phyloP scores from a whole-genome alignment of 2,888 invertebrate genomes.

The Aspidiotus destructor region DNA sequence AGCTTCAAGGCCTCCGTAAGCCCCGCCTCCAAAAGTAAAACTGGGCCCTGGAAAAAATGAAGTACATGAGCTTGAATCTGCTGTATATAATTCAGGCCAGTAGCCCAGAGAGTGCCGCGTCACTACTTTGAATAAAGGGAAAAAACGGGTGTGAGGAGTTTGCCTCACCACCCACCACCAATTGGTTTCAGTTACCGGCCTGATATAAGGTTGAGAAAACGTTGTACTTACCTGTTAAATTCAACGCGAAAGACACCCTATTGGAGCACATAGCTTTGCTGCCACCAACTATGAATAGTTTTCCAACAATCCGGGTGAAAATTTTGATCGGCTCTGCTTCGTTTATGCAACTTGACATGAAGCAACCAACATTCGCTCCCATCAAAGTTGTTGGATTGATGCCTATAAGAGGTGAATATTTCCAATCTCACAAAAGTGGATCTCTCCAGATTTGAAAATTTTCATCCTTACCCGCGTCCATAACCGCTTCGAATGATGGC shows the following conservation, averaged over 20 bases:
- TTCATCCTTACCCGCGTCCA: constrained; percentile 44
- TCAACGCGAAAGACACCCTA: constrained; percentile 52
- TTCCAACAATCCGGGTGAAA: constrained; percentile 49
- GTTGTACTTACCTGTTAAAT: constrained; percentile 45
- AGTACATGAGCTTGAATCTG: not conserved
- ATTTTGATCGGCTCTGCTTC: constrained; percentile 40
- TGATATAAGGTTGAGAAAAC: not conserved
- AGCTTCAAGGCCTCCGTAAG: constrained; percentile 56
- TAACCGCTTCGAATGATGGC: constrained; percentile 44
- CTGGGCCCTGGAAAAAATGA: constrained; percentile 44
- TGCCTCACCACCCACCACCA: no score
- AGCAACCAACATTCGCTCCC: constrained; percentile 44
- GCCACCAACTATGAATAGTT: constrained; percentile 57
- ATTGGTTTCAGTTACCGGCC: no score
- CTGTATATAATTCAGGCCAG: no score
- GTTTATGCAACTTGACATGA: constrained; percentile 44
- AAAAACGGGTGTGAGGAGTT: not conserved
- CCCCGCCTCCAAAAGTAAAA: constrained; percentile 52
- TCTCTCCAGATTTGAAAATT: no score
- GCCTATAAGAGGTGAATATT: constrained; percentile 39
- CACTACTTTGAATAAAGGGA: not conserved
- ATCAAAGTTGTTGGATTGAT: constrained; percentile 44
- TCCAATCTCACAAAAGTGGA: no score
- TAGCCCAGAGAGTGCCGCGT: not conserved
- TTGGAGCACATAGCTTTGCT: constrained; percentile 53